These are phyloP conservation scores for Dipus sagitta DNA, from an alignment of 2,797 vertebrate species.

Conservation along the genomic window DNA sequence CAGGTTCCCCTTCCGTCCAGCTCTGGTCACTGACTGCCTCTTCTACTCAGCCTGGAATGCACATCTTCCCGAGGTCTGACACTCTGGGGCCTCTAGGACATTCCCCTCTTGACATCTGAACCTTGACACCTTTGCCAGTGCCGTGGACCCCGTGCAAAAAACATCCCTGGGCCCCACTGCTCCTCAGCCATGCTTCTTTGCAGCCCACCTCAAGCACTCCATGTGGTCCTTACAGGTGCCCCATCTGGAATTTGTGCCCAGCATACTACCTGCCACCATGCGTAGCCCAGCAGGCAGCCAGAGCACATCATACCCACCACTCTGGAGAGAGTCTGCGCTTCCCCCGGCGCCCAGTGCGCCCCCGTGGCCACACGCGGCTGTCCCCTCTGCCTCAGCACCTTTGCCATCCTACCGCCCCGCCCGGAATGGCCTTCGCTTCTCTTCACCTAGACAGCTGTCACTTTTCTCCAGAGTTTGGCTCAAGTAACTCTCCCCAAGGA, in stretches of 20 bases:
- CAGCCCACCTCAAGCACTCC: not conserved
- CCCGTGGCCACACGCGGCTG: no score
- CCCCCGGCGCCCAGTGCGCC: not conserved
- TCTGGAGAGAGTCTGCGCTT: not conserved
- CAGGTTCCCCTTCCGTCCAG: not conserved
- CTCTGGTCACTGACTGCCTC: not conserved
- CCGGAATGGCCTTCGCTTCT: not conserved
- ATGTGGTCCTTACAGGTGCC: not conserved
- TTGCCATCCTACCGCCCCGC: not conserved
- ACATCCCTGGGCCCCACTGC: not conserved
- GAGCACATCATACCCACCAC: not conserved
- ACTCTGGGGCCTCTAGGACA: not conserved
- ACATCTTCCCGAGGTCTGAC: not conserved
- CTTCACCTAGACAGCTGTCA: not conserved
- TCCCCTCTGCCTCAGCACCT: not conserved
- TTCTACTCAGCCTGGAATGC: not conserved
- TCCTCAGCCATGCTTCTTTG: not conserved
- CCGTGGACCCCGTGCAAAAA: not conserved
- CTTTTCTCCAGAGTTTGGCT: not conserved
- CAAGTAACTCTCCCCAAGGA: not conserved
- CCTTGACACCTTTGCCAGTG: not conserved
- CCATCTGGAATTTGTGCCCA: no score
- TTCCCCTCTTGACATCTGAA: not conserved
- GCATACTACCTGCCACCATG: not conserved
- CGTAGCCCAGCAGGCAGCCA: not conserved